Evolutionary conservation across 2,113 vertebrate genomes (phyloP).

Genomic region (Albula glossodonta): DNA sequence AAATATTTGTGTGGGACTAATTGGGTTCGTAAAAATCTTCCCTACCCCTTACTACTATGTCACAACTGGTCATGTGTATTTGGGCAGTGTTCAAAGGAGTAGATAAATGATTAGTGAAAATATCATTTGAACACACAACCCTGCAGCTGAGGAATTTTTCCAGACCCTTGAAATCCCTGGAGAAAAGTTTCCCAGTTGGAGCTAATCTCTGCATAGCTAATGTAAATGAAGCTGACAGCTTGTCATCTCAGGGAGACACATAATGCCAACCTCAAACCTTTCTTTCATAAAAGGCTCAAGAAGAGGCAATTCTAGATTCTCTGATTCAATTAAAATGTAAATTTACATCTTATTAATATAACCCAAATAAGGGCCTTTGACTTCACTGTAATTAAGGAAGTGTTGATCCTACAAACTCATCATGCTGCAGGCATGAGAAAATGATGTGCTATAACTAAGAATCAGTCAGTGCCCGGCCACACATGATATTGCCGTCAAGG

Average conservation of each 20-base stretch:
- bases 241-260: slow-evolving; percentile 56
- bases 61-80: background rate
- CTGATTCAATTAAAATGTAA: slow-evolving; percentile 69
- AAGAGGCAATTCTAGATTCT: slow-evolving; percentile 46
- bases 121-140: slow-evolving; percentile 31
- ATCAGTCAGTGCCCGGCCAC: slow-evolving; percentile 40
- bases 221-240: slow-evolving; percentile 56
- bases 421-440: slow-evolving; percentile 43
- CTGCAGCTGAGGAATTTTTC: slow-evolving; percentile 29
- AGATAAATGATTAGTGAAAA: slow-evolving; percentile 39
- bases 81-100: background rate
- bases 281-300: slow-evolving; percentile 45
- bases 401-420: slow-evolving; percentile 24
- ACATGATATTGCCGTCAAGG: slow-evolving; percentile 33
- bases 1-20: background rate
- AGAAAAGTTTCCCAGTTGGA: slow-evolving; percentile 47
- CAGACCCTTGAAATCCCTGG: slow-evolving; percentile 31
- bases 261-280: slow-evolving; percentile 51
- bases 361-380: slow-evolving; percentile 39
- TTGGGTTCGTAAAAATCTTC: no score
- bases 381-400: slow-evolving; percentile 46
- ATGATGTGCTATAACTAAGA: slow-evolving; percentile 17
- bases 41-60: background rate
- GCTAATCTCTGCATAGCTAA: slow-evolving; percentile 47
- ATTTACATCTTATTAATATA: slow-evolving; percentile 43